Evolutionary conservation across 1,140 invertebrate genomes (phyloP).

Genomic region (Pachyrhynchus sulphureomaculatus): DNA sequence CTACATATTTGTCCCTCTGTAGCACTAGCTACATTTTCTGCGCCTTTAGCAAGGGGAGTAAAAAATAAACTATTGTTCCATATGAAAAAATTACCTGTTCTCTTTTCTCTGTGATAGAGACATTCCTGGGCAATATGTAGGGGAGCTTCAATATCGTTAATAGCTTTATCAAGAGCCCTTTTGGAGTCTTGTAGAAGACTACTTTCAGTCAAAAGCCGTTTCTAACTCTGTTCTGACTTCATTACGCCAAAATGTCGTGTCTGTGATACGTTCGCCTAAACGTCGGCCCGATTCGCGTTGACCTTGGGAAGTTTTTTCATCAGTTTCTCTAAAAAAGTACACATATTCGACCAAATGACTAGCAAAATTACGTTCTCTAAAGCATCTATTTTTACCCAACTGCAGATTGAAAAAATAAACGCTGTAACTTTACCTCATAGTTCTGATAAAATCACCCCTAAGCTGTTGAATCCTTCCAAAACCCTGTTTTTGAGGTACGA

Average conservation of each 20-base stretch:
- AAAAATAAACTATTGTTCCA: no score
- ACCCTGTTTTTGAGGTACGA: no score
- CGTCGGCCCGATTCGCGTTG: conserved; percentile 77
- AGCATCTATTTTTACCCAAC: no score
- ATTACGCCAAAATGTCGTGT: conserved; percentile 92
- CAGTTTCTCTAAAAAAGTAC: conserved; percentile 63
- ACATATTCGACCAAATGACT: no score
- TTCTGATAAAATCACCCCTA: conserved; percentile 76
- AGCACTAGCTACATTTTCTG: no score
- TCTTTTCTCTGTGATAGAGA: conserved; percentile 84
- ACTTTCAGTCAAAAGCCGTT: conserved; percentile 80
- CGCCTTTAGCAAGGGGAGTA: no score
- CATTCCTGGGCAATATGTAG: conserved; percentile 92
- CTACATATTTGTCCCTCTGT: no score
- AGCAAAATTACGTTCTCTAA: no score
- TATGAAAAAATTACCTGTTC: conserved; percentile 75
- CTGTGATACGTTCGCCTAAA: conserved; percentile 86
- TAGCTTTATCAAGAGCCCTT: conserved; percentile 76
- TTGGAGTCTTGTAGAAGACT: conserved; percentile 79
- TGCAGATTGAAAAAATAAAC: no score
- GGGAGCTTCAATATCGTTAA: conserved; percentile 84
- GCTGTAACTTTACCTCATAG: conserved; percentile 62
- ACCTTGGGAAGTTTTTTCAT: conserved; percentile 71
- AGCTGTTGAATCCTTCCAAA: no score
- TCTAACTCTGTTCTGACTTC: conserved; percentile 82